Conservation (phyloP, 2,113 vertebrate genomes). For the Aldabrachelys gigantea region DNA sequence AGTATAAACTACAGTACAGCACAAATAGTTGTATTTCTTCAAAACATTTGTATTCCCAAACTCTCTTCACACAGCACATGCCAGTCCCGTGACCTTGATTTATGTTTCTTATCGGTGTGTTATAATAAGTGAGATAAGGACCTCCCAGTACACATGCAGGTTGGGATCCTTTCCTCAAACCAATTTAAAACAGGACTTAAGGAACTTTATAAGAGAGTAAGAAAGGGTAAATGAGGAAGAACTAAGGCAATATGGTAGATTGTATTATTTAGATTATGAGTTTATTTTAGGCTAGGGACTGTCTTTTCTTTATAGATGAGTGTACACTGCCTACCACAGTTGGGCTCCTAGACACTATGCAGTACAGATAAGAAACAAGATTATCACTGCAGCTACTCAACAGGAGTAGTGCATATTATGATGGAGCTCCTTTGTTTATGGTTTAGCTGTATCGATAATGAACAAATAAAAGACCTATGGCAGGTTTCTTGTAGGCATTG, state of each 20-base stretch:
- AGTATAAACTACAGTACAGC: neutral
- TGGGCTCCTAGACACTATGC: neutral
- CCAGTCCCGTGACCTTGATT: neutral
- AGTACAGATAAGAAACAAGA: neutral
- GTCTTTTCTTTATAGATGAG: neutral
- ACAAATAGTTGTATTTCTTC: neutral
- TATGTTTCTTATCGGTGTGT: neutral
- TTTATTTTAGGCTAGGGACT: neutral
- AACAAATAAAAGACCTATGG: neutral
- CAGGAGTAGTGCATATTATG: neutral
- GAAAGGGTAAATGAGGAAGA: neutral
- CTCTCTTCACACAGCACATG: neutral
- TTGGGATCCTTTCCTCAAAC: neutral
- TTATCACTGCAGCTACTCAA: neutral
- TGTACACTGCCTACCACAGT: neutral
- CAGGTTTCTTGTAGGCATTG: neutral
- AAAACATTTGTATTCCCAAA: neutral
- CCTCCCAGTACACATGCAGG: neutral
- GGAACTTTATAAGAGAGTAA: neutral
- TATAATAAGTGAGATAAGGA: neutral
- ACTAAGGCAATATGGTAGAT: neutral
- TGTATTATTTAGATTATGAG: rapidly evolving
- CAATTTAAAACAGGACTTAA: neutral
- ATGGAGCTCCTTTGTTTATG: neutral
- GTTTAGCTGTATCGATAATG: neutral